Conservation (phyloP, 1,140 invertebrate genomes). For the Mercenaria mercenaria region DNA sequence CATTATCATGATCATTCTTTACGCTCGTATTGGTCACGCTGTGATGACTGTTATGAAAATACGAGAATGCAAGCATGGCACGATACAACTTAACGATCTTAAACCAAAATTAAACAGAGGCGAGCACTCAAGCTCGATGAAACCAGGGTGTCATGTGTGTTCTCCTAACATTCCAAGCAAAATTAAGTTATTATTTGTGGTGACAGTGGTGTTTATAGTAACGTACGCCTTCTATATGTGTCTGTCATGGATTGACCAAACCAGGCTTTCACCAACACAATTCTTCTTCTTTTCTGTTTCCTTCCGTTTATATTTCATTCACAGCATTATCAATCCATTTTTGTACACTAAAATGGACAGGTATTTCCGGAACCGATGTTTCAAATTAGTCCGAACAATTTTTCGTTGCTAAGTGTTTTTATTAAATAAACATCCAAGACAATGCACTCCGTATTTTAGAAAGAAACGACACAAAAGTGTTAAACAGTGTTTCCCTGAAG, state of each 20-base stretch:
- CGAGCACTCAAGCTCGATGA: background rate
- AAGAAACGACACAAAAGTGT: too few species aligned
- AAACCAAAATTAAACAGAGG: slow-evolving; percentile 4
- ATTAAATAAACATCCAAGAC: too few species aligned
- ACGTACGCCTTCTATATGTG: slow-evolving; percentile 32
- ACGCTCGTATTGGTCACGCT: slow-evolving; percentile 29
- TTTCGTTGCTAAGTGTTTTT: background rate
- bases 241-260: slow-evolving; percentile 28
- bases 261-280: background rate
- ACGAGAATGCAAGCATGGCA: background rate
- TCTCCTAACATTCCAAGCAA: slow-evolving; percentile 22
- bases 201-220: slow-evolving; percentile 45
- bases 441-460: too few species aligned
- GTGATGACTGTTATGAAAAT: slow-evolving; percentile 34
- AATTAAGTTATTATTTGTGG: slow-evolving; percentile 41
- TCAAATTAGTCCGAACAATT: background rate
- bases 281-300: slow-evolving; percentile 39
- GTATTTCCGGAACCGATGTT: slow-evolving; percentile 46
- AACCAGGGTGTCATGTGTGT: too few species aligned
- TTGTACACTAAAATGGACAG: slow-evolving; percentile 52
- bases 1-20: slow-evolving; percentile 33
- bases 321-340: slow-evolving; percentile 57
- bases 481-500: too few species aligned
- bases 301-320: slow-evolving; percentile 50
- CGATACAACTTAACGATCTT: background rate